These are phyloP conservation scores for Orchestia grillus DNA, from an alignment of 1,140 invertebrate genomes.

Conservation along the genomic window DNA sequence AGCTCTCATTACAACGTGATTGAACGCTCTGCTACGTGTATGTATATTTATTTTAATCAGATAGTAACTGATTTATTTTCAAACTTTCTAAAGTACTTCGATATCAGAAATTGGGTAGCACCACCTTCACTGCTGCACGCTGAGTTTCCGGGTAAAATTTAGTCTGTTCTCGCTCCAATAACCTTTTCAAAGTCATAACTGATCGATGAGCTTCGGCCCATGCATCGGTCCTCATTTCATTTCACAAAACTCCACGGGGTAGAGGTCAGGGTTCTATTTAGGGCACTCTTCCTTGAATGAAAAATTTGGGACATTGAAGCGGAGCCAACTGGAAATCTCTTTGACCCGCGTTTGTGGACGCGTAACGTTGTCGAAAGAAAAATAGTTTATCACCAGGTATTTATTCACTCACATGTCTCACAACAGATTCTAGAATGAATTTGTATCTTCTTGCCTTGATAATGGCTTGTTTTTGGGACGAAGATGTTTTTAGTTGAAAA, in stretches of 20 bases:
- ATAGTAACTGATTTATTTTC: too few relatives aligned
- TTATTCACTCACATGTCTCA: background rate
- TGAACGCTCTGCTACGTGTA: too few relatives aligned
- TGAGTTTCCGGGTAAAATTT: background rate
- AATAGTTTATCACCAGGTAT: background rate
- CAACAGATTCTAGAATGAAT: background rate
- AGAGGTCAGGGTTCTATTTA: background rate
- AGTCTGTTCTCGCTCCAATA: background rate
- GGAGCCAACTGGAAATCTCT: background rate
- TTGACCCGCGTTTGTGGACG: background rate
- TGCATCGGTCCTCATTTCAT: background rate
- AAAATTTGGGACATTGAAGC: background rate
- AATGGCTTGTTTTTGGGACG: background rate
- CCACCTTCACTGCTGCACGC: background rate
- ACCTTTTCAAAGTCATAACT: background rate
- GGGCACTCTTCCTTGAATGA: background rate
- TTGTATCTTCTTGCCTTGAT: background rate
- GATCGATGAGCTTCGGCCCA: background rate
- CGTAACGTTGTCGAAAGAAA: background rate
- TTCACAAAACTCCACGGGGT: background rate
- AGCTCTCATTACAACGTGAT: too few relatives aligned
- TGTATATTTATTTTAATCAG: too few relatives aligned
- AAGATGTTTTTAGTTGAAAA: background rate
- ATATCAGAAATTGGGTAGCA: background rate
- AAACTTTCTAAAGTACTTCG: too few relatives aligned